Conservation (phyloP, 2,888 invertebrate species). For the Zaprionus lineosus region DNA sequence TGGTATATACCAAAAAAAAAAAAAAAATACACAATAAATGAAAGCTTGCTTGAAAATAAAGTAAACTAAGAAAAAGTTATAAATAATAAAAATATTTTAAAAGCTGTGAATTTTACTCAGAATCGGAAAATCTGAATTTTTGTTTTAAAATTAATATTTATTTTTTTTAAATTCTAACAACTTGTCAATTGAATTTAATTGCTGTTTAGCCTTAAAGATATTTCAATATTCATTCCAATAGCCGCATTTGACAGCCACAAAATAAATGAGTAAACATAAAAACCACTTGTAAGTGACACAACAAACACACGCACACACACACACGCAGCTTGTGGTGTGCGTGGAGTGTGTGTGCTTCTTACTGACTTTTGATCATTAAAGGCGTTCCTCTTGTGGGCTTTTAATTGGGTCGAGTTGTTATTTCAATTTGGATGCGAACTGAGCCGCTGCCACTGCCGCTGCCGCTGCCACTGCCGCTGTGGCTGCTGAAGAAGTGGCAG, state of each 20-base stretch:
- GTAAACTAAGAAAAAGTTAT: too few relatives aligned
- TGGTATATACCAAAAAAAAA: too few relatives aligned
- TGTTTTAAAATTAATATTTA: too few relatives aligned
- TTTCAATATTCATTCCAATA: constrained; percentile 37
- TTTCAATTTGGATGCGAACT: constrained; percentile 50
- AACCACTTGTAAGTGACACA: constrained; percentile 43
- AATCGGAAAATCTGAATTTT: too few relatives aligned
- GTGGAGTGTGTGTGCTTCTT: constrained; percentile 9
- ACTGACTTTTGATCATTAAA: constrained; percentile 38
- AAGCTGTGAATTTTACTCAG: too few relatives aligned
- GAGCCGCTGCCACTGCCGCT: constrained; percentile 16
- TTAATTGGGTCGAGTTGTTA: constrained; percentile 62
- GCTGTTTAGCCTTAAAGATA: constrained; percentile 8
- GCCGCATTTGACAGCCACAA: constrained; percentile 19
- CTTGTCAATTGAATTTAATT: not conserved
- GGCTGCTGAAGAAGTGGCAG: constrained; percentile 36
- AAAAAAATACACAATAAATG: too few relatives aligned
- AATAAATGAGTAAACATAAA: constrained; percentile 10
- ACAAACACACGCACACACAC: constrained; percentile 18
- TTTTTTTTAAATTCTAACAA: not conserved
- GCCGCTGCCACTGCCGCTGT: constrained; percentile 1
- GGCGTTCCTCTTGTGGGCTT: constrained; percentile 36
- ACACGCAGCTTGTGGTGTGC: constrained; percentile 1
- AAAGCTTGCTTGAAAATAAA: too few relatives aligned
- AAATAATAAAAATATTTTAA: too few relatives aligned